Base-by-base conservation (phyloP, 2,888 invertebrate species). In the Caenorhabditis afra region DNA sequence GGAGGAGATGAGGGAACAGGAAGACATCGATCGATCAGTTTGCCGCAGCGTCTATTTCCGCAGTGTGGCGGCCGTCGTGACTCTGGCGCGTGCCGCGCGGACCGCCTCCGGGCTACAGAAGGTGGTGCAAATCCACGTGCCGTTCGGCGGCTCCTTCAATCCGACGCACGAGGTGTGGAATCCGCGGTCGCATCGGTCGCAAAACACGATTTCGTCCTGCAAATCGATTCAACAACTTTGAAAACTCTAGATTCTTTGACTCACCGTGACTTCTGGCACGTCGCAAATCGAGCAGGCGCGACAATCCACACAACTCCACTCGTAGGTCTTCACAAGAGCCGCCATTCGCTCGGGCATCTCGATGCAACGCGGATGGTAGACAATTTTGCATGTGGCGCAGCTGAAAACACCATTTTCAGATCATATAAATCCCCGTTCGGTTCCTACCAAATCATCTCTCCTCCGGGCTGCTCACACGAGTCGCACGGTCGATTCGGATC, bases 281-380 rank as follows among this genome's bases (percentile, higher is more conserved):
- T 93, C 93, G 91, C 96, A 97, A 84, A 94, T 93, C 81, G 94
- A 93, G 92, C 97, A 97, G 58, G 94, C 93, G 92, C 96, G 96
- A 91, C 96, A 97, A 87, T 95, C 95, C 85, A 94, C 94, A 91
- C 96, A 97, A 91, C 95, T 95, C 97, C 96, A 97, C 88, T 94
- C 93, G 91, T 97, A 97, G 83, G 71, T 71, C 89, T 94, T 94
- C 81, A 95, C 94, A 85, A 79, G 61, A 80, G 93, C 93, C 82
- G 95, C 93, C 93, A 96, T 95, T 88, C 95, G 94, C 77, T 93
- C 92, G 35, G 94, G 93, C 91, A 97, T 93, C 87, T 95, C 95
- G 90, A 95, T 93, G 92, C 96, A 97, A 29, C 93, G 93, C 1
- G 95, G 95, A 92, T 97, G 96, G 71, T 90, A 82, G 22, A 47